Conservation (phyloP, 2,113 vertebrate species). For the Ictalurus punctatus region DNA sequence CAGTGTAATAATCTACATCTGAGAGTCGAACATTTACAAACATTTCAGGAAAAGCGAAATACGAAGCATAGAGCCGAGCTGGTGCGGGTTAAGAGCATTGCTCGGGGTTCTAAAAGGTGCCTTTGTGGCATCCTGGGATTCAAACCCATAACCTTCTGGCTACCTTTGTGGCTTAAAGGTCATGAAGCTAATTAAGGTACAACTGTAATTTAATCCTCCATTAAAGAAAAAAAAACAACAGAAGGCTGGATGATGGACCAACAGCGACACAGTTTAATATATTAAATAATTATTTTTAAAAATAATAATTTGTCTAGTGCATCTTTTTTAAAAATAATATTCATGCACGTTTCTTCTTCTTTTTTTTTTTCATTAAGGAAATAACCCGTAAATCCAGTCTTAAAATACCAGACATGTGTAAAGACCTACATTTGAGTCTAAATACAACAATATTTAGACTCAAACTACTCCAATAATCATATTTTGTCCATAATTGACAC, state of each 20-base stretch:
- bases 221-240: background rate
- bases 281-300: background rate
- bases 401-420: background rate
- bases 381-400: background rate
- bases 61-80: background rate
- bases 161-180: background rate
- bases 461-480: background rate
- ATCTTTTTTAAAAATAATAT: background rate
- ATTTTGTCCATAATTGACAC: background rate
- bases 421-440: background rate
- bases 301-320: background rate
- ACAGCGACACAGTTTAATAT: background rate
- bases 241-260: too few species aligned
- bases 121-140: background rate
- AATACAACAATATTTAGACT: background rate
- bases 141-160: background rate
- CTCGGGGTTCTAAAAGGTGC: background rate
- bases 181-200: background rate
- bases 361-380: background rate
- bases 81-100: background rate
- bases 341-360: background rate
- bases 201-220: background rate
- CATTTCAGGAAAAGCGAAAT: background rate
- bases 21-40: background rate
- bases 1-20: background rate